Conservation (phyloP, 2,113 vertebrate genomes). For the Melanerpes aurifrons region DNA sequence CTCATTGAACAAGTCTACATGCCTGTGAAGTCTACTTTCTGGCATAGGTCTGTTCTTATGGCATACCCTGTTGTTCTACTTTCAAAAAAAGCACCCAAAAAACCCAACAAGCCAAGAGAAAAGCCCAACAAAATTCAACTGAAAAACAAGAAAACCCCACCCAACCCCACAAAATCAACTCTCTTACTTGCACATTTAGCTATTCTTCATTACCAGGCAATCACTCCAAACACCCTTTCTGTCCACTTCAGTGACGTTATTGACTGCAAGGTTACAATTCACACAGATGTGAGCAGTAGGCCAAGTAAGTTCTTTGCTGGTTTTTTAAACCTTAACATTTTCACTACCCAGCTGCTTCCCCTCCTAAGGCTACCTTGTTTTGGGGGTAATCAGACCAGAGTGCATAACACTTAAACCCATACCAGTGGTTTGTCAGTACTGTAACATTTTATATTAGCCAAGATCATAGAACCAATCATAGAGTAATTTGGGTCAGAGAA, state of each 20-base stretch:
- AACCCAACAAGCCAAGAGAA: too few relatives aligned
- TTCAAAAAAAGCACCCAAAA: not conserved
- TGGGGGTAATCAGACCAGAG: not conserved
- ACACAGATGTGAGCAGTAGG: too few relatives aligned
- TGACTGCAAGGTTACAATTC: too few relatives aligned
- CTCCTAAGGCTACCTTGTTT: not conserved
- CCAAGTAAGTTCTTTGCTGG: too few relatives aligned
- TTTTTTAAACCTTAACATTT: too few relatives aligned
- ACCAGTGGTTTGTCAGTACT: fast-evolving
- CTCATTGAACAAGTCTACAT: not conserved
- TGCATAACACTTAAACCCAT: fast-evolving
- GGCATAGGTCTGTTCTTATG: not conserved
- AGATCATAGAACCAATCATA: too few relatives aligned
- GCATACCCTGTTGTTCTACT: not conserved
- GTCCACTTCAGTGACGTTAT: too few relatives aligned
- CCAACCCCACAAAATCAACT: not conserved
- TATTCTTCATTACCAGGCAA: not conserved
- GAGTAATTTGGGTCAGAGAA: too few relatives aligned
- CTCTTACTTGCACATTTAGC: not conserved
- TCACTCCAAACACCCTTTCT: not conserved
- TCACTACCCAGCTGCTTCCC: not conserved
- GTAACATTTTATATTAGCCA: not conserved
- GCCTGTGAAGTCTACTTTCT: not conserved
- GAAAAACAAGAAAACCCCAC: too few relatives aligned
- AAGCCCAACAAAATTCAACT: not conserved